phyloP scores from a whole-genome alignment of 2,797 vertebrate genomes.

The Eupleurogrammus muticus region DNA sequence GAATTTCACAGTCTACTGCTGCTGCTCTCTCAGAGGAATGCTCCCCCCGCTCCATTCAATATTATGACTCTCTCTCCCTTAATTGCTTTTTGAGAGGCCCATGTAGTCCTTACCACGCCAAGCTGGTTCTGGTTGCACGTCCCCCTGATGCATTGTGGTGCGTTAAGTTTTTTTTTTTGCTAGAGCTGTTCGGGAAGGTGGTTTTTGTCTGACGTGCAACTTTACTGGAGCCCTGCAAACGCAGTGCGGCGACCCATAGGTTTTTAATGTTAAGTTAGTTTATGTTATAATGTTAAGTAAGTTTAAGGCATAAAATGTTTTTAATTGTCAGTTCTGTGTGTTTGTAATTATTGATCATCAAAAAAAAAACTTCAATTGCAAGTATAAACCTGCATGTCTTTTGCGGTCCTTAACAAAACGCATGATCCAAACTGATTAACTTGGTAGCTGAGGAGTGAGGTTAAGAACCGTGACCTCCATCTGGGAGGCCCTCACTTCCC shows the following conservation, averaged over 20 bases:
- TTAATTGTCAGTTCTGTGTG: slow-evolving; percentile 27
- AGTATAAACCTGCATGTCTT: slow-evolving; percentile 40
- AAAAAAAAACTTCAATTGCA: slow-evolving; percentile 46
- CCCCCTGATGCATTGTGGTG: slow-evolving; percentile 66
- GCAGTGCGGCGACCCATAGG: slow-evolving; percentile 19
- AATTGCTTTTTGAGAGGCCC: slow-evolving; percentile 84
- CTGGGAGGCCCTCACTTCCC: slow-evolving; percentile 68
- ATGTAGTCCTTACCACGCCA: slow-evolving; percentile 75
- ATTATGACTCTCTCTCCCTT: slow-evolving; percentile 79
- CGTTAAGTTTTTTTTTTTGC: slow-evolving; percentile 64
- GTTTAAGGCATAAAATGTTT: background rate
- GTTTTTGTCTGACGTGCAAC: slow-evolving; percentile 54
- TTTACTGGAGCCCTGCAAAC: slow-evolving; percentile 44
- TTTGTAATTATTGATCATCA: slow-evolving; percentile 53
- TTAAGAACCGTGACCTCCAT: slow-evolving; percentile 74
- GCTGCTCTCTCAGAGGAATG: slow-evolving; percentile 77
- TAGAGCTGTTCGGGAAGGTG: slow-evolving; percentile 45
- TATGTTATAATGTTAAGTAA: too few relatives aligned
- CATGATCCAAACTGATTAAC: slow-evolving; percentile 69
- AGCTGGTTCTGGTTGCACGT: too few relatives aligned
- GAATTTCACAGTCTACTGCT: slow-evolving; percentile 83
- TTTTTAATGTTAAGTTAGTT: slow-evolving; percentile 21
- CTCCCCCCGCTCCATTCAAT: slow-evolving; percentile 76
- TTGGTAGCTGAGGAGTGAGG: slow-evolving; percentile 62
- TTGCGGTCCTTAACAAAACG: slow-evolving; percentile 25